A percentile compares a stretch with the other conserved stretches of the same genome.
Conservation (phyloP, 2,113 vertebrate species). For the Lycaon pictus region DNA sequence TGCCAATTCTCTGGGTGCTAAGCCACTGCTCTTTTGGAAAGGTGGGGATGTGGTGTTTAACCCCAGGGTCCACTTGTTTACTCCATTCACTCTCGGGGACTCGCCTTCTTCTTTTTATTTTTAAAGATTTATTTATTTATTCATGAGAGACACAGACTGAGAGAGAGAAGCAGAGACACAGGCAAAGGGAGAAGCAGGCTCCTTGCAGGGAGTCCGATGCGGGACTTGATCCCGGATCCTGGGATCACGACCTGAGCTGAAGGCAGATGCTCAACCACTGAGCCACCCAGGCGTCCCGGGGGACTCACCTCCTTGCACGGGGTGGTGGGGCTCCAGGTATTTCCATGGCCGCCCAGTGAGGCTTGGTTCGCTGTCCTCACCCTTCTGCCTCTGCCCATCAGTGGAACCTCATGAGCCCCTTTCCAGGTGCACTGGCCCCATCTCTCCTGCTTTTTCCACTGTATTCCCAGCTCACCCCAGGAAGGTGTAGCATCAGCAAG, state of each 20-base stretch:
- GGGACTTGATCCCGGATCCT: no score
- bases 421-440: fast-evolving
- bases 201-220: no score
- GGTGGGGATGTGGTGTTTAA: fast-evolving
- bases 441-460: neutral
- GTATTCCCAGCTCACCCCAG: neutral
- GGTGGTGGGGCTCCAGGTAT: no score
- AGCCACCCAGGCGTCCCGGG: no score
- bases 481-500: conserved; percentile 60
- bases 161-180: no score
- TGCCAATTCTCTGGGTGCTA: neutral
- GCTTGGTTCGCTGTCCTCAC: fast-evolving
- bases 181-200: no score
- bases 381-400: fast-evolving
- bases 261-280: no score
- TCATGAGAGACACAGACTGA: no score
- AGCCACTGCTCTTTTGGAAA: fast-evolving
- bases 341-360: neutral
- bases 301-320: fast-evolving
- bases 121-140: no score
- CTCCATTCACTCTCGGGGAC: neutral
- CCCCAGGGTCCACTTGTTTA: fast-evolving
- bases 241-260: no score
- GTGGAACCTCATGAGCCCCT: fast-evolving
- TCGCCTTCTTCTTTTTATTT: no score